Evolutionary conservation across 1,140 invertebrate genomes (phyloP), one percentile per base, ranked within the genome.

Genomic region (Berghia stephanieae): DNA sequence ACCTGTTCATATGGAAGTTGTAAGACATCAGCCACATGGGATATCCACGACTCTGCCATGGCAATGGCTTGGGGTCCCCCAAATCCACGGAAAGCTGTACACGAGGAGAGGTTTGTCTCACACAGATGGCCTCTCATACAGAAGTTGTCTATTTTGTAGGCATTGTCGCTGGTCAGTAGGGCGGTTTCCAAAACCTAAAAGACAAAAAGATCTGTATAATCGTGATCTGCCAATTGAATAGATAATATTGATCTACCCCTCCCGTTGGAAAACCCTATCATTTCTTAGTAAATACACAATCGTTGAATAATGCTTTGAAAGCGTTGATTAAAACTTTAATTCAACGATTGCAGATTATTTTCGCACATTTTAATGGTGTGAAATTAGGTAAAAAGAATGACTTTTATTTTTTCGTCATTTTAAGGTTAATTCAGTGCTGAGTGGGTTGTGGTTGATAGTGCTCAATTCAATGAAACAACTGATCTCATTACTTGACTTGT

Each of bases 71-170:
- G 89, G 21, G 88, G 88, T 4, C 79, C 80, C 38, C 89, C 89
- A 78, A 87, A 90, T 4, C 88, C 89, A 55, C 89, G 67, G 77
- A 90, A 87, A 8, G 89, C 89, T 46, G 88, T 90, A 75, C 86
- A 88, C n/a, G 86, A 86, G 13, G 81, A 79, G 5, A 84, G 77
- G 79, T 90, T 90, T n/a, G 89, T 90, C 74, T 84, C 83, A 60
- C 88, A 88, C 13, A 86, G 21, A 49, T 81, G 67, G 31, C 86
- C 84, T 27, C 68, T 81, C 34, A 83, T 77, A 13, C 70, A 57
- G 10, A 88, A 57, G 46, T 86, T 79, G 24, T 85, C 82, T 49
- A 89, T 78, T 27, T 84, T 83, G 80, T 88, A 90, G 34, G 79
- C 71, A 75, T 83, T 85, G 76, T 88, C 86, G 2, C 43, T 46